These are phyloP conservation scores for Muschampia plurimacula DNA, from an alignment of 2,888 invertebrate genomes.

Conservation along the genomic window DNA sequence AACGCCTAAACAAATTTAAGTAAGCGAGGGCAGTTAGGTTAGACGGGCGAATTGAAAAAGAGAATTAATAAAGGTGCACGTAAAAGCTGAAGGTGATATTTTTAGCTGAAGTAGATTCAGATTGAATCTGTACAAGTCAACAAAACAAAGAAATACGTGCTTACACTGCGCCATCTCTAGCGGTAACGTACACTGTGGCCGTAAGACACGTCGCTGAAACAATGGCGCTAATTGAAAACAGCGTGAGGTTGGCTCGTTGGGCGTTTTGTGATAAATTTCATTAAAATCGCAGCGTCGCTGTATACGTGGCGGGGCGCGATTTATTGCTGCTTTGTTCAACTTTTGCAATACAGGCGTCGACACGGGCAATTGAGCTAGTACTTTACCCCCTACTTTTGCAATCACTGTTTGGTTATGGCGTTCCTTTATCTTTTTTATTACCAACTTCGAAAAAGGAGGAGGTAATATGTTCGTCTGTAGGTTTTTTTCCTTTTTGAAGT, in stretches of 20 bases:
- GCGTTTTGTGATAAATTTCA: conserved; percentile 36
- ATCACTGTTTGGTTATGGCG: neutral
- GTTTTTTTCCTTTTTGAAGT: too few relatives aligned
- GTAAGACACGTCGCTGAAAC: conserved; percentile 30
- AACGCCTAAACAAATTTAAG: too few relatives aligned
- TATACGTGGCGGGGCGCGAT: conserved; percentile 25
- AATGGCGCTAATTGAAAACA: conserved; percentile 36
- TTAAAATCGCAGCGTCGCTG: conserved; percentile 34
- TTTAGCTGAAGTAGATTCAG: too few relatives aligned
- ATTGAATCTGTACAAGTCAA: neutral
- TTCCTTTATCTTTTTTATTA: neutral
- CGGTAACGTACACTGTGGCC: neutral
- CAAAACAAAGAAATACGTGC: neutral
- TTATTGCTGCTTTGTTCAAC: conserved; percentile 32
- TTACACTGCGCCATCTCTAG: conserved; percentile 5
- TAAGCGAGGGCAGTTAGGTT: neutral
- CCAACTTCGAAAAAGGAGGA: too few relatives aligned
- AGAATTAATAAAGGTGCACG: neutral
- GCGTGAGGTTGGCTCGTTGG: conserved; percentile 24
- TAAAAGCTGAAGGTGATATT: too few relatives aligned
- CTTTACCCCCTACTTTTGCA: neutral
- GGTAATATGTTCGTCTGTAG: neutral
- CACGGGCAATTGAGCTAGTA: neutral
- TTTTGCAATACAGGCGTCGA: conserved; percentile 21
- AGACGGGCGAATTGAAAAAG: neutral